Conservation (phyloP, 2,113 vertebrate genomes). For the Azemiops feae region DNA sequence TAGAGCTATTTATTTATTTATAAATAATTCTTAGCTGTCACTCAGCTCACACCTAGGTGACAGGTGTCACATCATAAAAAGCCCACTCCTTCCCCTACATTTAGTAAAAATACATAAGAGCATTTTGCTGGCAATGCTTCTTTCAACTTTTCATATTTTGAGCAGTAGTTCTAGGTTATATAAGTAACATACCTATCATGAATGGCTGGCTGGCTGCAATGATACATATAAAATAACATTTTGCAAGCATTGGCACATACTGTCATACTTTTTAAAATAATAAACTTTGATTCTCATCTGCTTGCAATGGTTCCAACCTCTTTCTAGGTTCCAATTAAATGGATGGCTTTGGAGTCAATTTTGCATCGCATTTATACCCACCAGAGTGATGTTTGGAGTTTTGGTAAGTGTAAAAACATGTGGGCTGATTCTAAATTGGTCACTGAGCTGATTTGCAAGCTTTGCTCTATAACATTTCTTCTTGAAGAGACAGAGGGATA, state of each 20-base stretch:
- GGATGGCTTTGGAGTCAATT: conserved; percentile 97
- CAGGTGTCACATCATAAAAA: neutral
- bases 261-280: neutral
- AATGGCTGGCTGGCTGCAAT: neutral
- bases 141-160: neutral
- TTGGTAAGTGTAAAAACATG: conserved; percentile 75
- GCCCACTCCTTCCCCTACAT: neutral
- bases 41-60: neutral
- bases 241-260: neutral
- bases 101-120: neutral
- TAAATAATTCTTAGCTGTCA: neutral
- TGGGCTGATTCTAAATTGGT: neutral
- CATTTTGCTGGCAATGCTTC: neutral
- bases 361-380: conserved; percentile 92
- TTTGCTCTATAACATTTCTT: neutral
- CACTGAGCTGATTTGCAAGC: neutral
- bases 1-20: neutral
- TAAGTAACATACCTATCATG: neutral
- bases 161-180: neutral
- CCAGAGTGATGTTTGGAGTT: conserved; percentile 98
- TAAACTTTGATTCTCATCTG: neutral
- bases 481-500: neutral
- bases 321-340: conserved; percentile 91
- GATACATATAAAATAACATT: neutral
- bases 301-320: neutral